phyloP scores from a whole-genome alignment of 1,140 invertebrate species.

The Arion vulgaris region DNA sequence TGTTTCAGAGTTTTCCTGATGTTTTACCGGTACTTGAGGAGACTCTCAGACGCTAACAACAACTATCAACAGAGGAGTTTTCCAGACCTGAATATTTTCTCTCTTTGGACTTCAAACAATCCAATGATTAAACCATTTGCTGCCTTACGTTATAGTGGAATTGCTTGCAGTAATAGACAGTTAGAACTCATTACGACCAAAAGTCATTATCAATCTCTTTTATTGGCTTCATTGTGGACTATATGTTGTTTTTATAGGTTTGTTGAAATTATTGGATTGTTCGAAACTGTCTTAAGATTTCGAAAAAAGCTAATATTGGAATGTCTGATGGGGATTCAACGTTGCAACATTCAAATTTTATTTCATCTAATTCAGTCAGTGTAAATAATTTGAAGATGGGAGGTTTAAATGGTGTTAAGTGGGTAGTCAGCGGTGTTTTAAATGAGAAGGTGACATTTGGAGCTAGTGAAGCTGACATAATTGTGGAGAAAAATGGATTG shows the following conservation, averaged over 20 bases:
- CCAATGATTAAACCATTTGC: slow-evolving; percentile 13
- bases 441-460: neutral
- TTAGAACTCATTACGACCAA: neutral
- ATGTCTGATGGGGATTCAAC: neutral
- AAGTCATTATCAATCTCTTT: neutral
- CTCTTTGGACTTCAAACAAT: neutral
- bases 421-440: neutral
- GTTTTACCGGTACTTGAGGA: neutral
- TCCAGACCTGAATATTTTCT: neutral
- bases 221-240: neutral
- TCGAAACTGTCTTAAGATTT: neutral
- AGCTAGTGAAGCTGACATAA: neutral
- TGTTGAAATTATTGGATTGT: neutral
- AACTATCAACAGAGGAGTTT: neutral
- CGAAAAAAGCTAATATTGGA: neutral
- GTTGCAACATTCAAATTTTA: neutral
- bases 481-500: neutral
- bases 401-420: neutral
- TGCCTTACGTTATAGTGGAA: neutral
- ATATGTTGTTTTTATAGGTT: neutral
- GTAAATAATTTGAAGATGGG: neutral
- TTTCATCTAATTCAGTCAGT: neutral
- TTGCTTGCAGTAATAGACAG: neutral
- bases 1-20: slow-evolving; percentile 10
- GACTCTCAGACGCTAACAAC: neutral